These are phyloP conservation scores for Muscicapa adusta DNA, from an alignment of 2,113 vertebrate genomes.

Conservation along the genomic window DNA sequence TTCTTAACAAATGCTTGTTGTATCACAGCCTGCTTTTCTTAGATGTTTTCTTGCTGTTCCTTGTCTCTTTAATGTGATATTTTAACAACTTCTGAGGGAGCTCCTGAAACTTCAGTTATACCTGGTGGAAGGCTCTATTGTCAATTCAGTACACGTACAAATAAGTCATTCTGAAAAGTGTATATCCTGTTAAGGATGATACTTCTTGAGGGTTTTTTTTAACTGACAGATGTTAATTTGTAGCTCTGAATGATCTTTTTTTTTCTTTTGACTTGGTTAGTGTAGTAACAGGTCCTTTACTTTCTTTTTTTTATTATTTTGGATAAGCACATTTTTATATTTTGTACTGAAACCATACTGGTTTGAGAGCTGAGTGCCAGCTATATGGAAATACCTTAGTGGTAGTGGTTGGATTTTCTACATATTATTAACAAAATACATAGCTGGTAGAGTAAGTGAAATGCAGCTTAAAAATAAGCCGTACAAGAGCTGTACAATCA, in stretches of 20 bases:
- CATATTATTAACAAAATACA: not conserved
- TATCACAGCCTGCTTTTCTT: conserved; percentile 85
- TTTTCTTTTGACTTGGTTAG: conserved; percentile 42
- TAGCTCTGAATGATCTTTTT: conserved; percentile 37
- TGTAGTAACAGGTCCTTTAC: conserved; percentile 53
- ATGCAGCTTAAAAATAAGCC: not conserved
- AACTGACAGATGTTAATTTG: conserved; percentile 42
- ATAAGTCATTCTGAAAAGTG: conserved; percentile 18
- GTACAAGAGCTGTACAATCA: not conserved
- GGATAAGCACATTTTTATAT: conserved; percentile 62
- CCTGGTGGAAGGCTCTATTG: conserved; percentile 65
- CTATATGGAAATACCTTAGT: conserved; percentile 33
- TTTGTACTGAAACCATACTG: conserved; percentile 69
- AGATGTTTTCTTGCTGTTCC: conserved; percentile 88
- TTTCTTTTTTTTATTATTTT: not conserved
- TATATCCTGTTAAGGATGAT: conserved; percentile 47
- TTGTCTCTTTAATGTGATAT: conserved; percentile 82
- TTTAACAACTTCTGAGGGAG: conserved; percentile 77
- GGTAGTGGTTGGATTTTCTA: conserved; percentile 39
- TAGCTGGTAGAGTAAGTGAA: conserved; percentile 17
- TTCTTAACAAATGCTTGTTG: conserved; percentile 85
- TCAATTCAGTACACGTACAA: conserved; percentile 13
- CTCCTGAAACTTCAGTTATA: conserved; percentile 70
- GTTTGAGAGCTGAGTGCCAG: conserved; percentile 63
- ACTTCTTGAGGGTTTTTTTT: conserved; percentile 46